Evolutionary conservation across 2,888 invertebrate genomes (phyloP).

Genomic region (Chloroclystis v-ata): DNA sequence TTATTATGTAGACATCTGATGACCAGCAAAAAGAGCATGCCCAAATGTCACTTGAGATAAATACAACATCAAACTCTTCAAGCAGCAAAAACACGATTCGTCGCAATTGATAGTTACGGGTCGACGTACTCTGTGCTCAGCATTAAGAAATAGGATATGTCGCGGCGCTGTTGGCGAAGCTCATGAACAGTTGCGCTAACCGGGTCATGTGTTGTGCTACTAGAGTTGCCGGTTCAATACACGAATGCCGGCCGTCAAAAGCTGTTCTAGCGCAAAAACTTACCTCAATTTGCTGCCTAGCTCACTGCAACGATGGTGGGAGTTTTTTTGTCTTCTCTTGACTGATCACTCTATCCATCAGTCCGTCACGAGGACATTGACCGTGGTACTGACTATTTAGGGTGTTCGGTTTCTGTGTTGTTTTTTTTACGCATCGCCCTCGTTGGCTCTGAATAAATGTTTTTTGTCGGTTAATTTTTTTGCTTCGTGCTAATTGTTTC

Average conservation of each 20-base stretch:
- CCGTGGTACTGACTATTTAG: slow-evolving; percentile 62
- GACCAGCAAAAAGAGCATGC: neutral
- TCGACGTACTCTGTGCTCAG: slow-evolving; percentile 50
- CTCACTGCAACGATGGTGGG: slow-evolving; percentile 43
- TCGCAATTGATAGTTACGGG: slow-evolving; percentile 41
- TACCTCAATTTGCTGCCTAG: slow-evolving; percentile 56
- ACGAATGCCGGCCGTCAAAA: slow-evolving; percentile 46
- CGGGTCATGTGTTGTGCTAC: slow-evolving; percentile 48
- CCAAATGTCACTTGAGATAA: slow-evolving; percentile 5
- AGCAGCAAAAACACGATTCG: slow-evolving; percentile 24
- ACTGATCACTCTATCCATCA: slow-evolving; percentile 60
- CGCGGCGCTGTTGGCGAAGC: slow-evolving; percentile 43
- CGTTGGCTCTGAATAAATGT: slow-evolving; percentile 8
- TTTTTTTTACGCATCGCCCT: slow-evolving; percentile 15
- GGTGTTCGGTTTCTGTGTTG: slow-evolving; percentile 51
- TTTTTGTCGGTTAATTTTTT: slow-evolving; percentile 7
- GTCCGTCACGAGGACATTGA: slow-evolving; percentile 68
- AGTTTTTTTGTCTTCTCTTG: slow-evolving; percentile 64
- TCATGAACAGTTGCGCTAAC: slow-evolving; percentile 44
- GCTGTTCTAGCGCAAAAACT: slow-evolving; percentile 54
- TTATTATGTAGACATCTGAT: slow-evolving; percentile 12
- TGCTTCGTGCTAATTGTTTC: slow-evolving; percentile 3
- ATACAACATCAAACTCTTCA: slow-evolving; percentile 1
- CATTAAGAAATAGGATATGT: slow-evolving; percentile 55
- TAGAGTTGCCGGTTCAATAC: slow-evolving; percentile 49